Evolutionary conservation across 2,888 invertebrate genomes (phyloP).

Genomic region (Cerceris rybyensis): DNA sequence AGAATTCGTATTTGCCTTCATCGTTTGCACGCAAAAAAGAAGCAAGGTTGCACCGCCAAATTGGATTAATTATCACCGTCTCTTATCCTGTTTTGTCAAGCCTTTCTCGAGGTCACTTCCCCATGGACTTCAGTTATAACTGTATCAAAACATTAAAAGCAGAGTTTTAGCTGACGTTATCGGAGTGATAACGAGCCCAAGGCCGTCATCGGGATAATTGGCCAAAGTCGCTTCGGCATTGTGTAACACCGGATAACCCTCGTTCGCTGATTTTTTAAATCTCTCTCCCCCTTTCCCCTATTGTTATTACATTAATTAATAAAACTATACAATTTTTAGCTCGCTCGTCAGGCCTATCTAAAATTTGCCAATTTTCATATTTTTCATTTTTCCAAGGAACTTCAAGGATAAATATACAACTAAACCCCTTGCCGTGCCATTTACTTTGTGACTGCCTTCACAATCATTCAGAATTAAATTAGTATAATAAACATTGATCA

Average conservation of each 20-base stretch:
- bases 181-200: slow-evolving; percentile 52
- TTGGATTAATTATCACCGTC: slow-evolving; percentile 50
- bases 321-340: background rate
- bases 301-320: background rate
- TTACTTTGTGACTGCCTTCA: too few relatives aligned
- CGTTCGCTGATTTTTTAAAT: slow-evolving; percentile 25
- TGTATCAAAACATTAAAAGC: slow-evolving; percentile 55
- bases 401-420: too few relatives aligned
- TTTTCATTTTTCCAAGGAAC: too few relatives aligned
- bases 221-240: slow-evolving; percentile 47
- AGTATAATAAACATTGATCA: too few relatives aligned
- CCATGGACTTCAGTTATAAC: slow-evolving; percentile 30
- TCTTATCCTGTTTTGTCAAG: slow-evolving; percentile 56
- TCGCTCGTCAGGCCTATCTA: background rate
- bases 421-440: too few relatives aligned
- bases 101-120: slow-evolving; percentile 39
- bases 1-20: slow-evolving; percentile 1
- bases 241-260: slow-evolving; percentile 49
- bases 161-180: slow-evolving; percentile 51
- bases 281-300: background rate
- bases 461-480: too few relatives aligned
- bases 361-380: background rate
- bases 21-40: background rate
- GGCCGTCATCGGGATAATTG: slow-evolving; percentile 52
- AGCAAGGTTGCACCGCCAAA: slow-evolving; percentile 23